These are phyloP conservation scores for Etheostoma cragini DNA, from an alignment of 2,113 vertebrate genomes.

Conservation along the genomic window DNA sequence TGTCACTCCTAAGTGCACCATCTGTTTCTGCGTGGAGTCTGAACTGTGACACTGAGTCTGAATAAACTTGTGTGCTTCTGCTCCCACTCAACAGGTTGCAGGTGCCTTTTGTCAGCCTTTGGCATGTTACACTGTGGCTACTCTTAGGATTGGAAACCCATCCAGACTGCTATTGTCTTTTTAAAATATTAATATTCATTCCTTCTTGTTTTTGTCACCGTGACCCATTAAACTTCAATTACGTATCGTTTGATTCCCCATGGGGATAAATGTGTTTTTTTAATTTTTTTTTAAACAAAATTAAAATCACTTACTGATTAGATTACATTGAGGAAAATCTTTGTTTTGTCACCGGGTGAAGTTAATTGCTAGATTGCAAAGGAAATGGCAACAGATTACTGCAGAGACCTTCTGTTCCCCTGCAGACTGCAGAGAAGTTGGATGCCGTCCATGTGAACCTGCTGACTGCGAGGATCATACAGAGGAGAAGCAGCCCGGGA, in stretches of 20 bases:
- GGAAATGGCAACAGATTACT: conserved; percentile 69
- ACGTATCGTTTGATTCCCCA: conserved; percentile 64
- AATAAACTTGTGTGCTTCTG: conserved; percentile 47
- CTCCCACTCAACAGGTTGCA: conserved; percentile 55
- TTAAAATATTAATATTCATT: conserved; percentile 67
- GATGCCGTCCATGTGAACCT: conserved; percentile 71
- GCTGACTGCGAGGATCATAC: conserved; percentile 68
- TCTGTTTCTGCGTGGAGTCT: conserved; percentile 65
- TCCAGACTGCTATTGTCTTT: conserved; percentile 42
- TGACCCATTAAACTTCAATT: conserved; percentile 76
- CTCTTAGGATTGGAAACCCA: conserved; percentile 38
- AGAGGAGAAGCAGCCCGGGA: conserved; percentile 41
- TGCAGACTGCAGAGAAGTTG: conserved; percentile 69
- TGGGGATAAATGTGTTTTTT: conserved; percentile 39
- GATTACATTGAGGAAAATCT: conserved; percentile 64
- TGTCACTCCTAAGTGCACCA: conserved; percentile 65
- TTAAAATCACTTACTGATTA: conserved; percentile 54
- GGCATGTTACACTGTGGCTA: conserved; percentile 6
- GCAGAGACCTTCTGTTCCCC: conserved; percentile 74
- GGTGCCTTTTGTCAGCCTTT: conserved; percentile 47
- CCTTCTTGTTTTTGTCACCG: conserved; percentile 60
- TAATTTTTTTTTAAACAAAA: conserved; percentile 64
- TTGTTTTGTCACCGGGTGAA: conserved; percentile 73
- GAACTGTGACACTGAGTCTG: conserved; percentile 60
- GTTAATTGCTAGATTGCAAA: conserved; percentile 73